Percentiles rank a stretch among this genome's conserved stretches.
Conservation (phyloP, 1,140 invertebrate species). For the Sarcophaga peregrina region DNA sequence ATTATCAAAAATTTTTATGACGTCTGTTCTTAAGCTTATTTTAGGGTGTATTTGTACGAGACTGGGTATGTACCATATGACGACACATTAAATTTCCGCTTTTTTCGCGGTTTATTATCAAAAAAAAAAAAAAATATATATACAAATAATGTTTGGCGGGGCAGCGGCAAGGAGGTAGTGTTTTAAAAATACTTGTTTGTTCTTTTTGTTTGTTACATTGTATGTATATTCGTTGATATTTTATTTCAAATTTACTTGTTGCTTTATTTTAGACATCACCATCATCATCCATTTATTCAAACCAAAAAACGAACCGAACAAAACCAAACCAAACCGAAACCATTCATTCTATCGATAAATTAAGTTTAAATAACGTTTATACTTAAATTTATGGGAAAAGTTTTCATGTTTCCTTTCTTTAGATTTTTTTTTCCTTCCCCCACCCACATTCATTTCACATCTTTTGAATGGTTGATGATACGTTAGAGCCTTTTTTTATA, state of each 20-base stretch:
- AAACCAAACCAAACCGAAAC: constrained; percentile 21
- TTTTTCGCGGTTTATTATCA: constrained; percentile 31
- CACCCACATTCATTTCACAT: neutral
- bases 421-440: too few relatives aligned
- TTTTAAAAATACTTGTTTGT: neutral
- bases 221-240: neutral
- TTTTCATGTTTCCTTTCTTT: neutral
- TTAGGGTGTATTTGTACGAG: neutral
- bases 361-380: constrained; percentile 40
- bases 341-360: constrained; percentile 36
- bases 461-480: neutral
- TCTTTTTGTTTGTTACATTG: neutral
- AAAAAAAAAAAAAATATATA: neutral
- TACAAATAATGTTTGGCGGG: neutral
- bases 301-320: too few relatives aligned
- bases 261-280: constrained; percentile 28
- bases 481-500: constrained; percentile 5
- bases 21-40: neutral
- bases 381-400: constrained; percentile 39
- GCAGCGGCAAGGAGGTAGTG: neutral
- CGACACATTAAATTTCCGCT: constrained; percentile 35
- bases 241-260: constrained; percentile 10
- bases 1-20: constrained; percentile 2
- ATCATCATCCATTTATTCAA: constrained; percentile 22
- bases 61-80: constrained; percentile 3